Conservation (phyloP, 2,113 vertebrate species). For the Sterna hirundo region DNA sequence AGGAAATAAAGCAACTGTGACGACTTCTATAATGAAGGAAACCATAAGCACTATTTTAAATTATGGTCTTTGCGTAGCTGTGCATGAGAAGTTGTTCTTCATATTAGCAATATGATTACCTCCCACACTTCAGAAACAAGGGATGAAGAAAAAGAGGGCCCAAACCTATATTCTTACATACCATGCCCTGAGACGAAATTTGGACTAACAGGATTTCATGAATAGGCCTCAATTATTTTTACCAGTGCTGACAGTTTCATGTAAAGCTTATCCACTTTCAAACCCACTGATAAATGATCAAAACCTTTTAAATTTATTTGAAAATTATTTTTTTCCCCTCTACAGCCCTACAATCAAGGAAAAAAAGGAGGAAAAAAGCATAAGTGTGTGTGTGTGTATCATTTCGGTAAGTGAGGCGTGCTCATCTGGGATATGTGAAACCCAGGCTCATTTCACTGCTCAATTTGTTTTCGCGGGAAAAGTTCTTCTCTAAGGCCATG, state of each 20-base stretch:
- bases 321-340: background rate
- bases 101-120: background rate
- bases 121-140: background rate
- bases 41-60: background rate
- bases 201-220: background rate
- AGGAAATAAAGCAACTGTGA: conserved; percentile 32
- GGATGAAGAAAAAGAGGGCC: background rate
- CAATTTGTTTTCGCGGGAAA: background rate
- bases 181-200: background rate
- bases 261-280: background rate
- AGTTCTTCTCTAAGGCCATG: background rate
- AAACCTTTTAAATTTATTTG: background rate
- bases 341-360: background rate
- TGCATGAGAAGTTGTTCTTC: background rate
- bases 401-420: background rate
- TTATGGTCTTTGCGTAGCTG: background rate
- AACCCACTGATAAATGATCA: background rate
- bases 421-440: background rate
- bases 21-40: conserved; percentile 22
- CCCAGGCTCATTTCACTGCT: background rate
- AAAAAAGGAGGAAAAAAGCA: accelerated
- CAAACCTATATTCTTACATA: background rate
- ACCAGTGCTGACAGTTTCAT: background rate
- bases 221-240: background rate
- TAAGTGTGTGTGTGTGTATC: accelerated